phyloP scores from a whole-genome alignment of 2,113 vertebrate species.

The Trematocara nigrifrons region DNA sequence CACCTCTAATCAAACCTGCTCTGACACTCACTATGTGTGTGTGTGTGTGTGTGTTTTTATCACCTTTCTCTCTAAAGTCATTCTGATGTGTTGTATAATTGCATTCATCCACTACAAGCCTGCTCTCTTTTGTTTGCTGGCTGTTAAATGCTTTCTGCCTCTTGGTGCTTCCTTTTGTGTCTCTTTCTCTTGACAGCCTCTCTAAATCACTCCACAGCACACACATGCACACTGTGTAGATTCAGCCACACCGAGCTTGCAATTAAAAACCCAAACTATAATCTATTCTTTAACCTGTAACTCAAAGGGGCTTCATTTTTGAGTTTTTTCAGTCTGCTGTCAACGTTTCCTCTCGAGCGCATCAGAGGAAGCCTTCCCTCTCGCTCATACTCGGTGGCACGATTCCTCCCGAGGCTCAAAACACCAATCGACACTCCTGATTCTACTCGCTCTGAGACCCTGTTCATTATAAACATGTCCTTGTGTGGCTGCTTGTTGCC shows the following conservation, averaged over 20 bases:
- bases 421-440: neutral
- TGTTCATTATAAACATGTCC: neutral
- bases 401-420: neutral
- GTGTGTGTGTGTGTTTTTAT: neutral
- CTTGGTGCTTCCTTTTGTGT: neutral
- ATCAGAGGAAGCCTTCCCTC: neutral
- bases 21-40: neutral
- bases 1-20: constrained; percentile 7
- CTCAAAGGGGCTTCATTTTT: neutral
- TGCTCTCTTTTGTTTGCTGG: neutral
- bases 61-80: constrained; percentile 1
- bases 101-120: neutral
- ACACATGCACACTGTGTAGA: neutral
- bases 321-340: neutral
- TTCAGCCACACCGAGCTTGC: neutral
- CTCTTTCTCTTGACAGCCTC: neutral
- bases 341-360: neutral
- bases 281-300: neutral
- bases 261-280: neutral
- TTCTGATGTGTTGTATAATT: constrained; percentile 7
- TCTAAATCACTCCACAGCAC: neutral
- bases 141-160: neutral
- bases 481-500: neutral
- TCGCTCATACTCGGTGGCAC: neutral
- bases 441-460: neutral